These are phyloP conservation scores for Pedetes capensis DNA, from an alignment of 2,113 vertebrate species.

Conservation along the genomic window DNA sequence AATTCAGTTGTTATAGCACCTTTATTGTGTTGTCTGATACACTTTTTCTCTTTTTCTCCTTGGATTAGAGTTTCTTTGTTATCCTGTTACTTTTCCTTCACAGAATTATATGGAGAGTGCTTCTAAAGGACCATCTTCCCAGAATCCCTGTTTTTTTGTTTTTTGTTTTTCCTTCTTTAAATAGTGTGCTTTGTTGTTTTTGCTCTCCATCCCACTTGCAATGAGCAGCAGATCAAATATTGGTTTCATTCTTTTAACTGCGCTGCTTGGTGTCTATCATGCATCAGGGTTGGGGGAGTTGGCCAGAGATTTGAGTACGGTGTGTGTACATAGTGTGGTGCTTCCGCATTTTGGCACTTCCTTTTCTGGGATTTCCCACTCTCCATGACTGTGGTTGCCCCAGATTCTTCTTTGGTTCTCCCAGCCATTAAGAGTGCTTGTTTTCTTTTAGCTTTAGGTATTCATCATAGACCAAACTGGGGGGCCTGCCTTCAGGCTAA, in stretches of 20 bases:
- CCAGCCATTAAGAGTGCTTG: background rate
- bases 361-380: background rate
- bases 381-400: background rate
- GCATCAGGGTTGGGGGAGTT: too few relatives aligned
- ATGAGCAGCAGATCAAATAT: background rate
- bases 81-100: too few relatives aligned
- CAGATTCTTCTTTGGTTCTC: background rate
- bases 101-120: too few relatives aligned
- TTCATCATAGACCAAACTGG: background rate
- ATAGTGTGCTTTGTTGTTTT: background rate
- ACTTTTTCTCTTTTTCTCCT: too few relatives aligned
- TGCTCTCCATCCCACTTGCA: background rate
- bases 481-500: background rate
- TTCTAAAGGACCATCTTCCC: too few relatives aligned
- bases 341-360: background rate
- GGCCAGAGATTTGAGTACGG: background rate
- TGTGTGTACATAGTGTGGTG: background rate
- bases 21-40: too few relatives aligned
- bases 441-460: background rate
- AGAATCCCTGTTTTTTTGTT: too few relatives aligned
- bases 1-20: too few relatives aligned
- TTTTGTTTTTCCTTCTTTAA: too few relatives aligned
- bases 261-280: background rate
- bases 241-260: background rate
- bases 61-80: too few relatives aligned